Evolutionary conservation across 2,888 invertebrate genomes (phyloP).

Genomic region (Slavum lentiscoides): DNA sequence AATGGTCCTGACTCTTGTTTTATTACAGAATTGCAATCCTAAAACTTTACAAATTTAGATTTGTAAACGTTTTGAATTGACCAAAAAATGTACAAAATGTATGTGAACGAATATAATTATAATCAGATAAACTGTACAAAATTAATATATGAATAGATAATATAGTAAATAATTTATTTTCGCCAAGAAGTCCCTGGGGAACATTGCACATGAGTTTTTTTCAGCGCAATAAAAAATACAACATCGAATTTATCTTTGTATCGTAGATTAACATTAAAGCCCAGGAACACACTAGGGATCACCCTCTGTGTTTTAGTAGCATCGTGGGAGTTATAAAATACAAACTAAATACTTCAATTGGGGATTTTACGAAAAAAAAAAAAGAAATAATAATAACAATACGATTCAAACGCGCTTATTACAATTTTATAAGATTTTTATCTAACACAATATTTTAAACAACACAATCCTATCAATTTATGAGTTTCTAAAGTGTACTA

Average conservation of each 20-base stretch:
- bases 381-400: not conserved
- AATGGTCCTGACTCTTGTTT: not conserved
- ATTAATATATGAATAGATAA: too few relatives aligned
- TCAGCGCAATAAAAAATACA: constrained; percentile 5
- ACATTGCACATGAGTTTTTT: constrained; percentile 15
- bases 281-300: constrained; percentile 22
- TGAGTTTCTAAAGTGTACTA: too few relatives aligned
- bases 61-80: not conserved
- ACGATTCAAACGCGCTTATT: constrained; percentile 12
- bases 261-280: constrained; percentile 38
- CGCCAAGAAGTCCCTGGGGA: not conserved
- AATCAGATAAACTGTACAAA: too few relatives aligned
- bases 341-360: constrained; percentile 47
- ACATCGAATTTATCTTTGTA: constrained; percentile 35
- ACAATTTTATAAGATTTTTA: constrained; percentile 22
- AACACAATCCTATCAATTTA: not conserved
- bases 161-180: constrained; percentile 5
- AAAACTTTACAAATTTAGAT: not conserved
- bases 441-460: not conserved
- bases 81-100: not conserved
- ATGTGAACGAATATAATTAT: not conserved
- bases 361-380: constrained; percentile 1
- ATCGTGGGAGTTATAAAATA: constrained; percentile 41
- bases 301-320: constrained; percentile 37
- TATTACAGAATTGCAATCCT: not conserved